Percentiles rank a stretch among this genome's conserved stretches.
Conservation (phyloP, 2,113 vertebrate genomes). For the Pavo muticus region DNA sequence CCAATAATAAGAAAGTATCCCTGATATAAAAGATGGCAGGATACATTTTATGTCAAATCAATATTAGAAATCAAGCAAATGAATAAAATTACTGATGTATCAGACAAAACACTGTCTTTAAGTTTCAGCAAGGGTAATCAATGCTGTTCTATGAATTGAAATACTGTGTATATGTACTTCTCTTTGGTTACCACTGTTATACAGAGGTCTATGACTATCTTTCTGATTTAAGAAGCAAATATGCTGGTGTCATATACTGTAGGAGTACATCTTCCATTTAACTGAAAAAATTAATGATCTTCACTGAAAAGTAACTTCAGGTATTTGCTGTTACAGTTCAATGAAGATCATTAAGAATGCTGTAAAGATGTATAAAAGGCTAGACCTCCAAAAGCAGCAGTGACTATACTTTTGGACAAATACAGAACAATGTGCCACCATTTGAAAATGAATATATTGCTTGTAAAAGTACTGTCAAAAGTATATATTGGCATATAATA, state of each 20-base stretch:
- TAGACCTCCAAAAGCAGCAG: conserved; percentile 33
- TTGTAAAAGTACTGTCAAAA: conserved; percentile 16
- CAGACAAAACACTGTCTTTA: background rate
- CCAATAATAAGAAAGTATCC: background rate
- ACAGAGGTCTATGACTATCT: background rate
- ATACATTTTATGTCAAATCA: background rate
- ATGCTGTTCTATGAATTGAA: fast-evolving
- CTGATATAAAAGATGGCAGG: background rate
- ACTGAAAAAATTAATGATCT: conserved; percentile 23
- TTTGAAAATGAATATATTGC: conserved; percentile 55
- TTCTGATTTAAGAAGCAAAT: conserved; percentile 35
- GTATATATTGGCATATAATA: background rate
- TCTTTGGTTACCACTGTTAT: background rate
- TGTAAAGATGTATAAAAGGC: conserved; percentile 35
- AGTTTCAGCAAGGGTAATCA: background rate
- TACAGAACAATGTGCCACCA: background rate
- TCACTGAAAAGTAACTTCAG: conserved; percentile 5
- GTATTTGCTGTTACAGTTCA: conserved; percentile 1
- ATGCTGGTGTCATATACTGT: background rate
- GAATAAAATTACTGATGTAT: background rate
- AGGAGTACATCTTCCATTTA: conserved; percentile 61
- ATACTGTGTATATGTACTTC: background rate
- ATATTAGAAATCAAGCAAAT: conserved; percentile 3
- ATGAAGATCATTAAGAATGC: conserved; percentile 14
- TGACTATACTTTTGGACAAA: conserved; percentile 27